Evolutionary conservation across 2,797 vertebrate genomes (phyloP).

Genomic region (Graptemys geographica): DNA sequence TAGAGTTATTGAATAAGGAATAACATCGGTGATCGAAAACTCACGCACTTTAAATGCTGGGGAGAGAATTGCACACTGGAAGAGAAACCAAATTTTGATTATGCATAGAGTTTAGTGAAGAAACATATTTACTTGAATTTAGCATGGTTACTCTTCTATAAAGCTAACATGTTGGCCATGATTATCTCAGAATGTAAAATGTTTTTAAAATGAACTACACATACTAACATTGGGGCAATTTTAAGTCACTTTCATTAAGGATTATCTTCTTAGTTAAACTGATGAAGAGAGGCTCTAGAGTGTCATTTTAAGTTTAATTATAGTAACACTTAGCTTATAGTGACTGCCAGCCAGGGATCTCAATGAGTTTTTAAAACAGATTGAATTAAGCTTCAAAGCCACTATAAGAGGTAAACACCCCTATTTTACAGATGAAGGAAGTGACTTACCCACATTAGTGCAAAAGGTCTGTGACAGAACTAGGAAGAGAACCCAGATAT

Average conservation of each 20-base stretch:
- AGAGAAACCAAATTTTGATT: slow-evolving; percentile 33
- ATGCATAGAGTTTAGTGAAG: not conserved
- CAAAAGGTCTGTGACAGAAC: not conserved
- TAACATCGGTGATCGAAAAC: slow-evolving; percentile 85
- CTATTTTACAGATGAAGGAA: not conserved
- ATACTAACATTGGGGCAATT: not conserved
- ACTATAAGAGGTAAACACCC: not conserved
- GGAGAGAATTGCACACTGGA: slow-evolving; percentile 86
- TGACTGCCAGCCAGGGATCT: not conserved
- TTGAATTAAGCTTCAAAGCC: not conserved
- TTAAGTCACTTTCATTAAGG: not conserved
- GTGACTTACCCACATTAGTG: not conserved
- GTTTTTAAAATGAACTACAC: not conserved
- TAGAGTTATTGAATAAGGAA: slow-evolving; percentile 83
- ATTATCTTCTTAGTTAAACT: not conserved
- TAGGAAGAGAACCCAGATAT: not conserved
- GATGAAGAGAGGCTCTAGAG: not conserved
- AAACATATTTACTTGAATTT: not conserved
- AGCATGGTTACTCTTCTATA: not conserved
- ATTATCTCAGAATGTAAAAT: not conserved
- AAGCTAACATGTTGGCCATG: not conserved
- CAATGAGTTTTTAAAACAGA: not conserved
- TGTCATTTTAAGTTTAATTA: not conserved
- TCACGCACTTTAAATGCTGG: slow-evolving; percentile 87
- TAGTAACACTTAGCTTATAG: not conserved